Conservation (phyloP, 2,888 invertebrate species). For the Pristionchus maxplancki region DNA sequence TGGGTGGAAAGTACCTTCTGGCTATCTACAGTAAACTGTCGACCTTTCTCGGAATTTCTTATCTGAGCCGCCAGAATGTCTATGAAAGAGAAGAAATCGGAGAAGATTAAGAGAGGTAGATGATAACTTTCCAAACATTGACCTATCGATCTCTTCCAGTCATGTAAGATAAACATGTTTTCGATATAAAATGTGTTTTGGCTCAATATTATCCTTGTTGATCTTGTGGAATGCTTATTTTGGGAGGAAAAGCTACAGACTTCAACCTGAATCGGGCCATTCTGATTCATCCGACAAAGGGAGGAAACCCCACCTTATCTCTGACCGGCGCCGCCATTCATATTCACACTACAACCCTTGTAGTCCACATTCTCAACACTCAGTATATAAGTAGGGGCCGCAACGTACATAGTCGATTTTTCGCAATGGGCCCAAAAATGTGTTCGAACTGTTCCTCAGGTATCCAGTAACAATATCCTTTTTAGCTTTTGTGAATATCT, state of each 20-base stretch:
- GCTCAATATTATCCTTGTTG: too few relatives aligned
- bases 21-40: too few relatives aligned
- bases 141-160: not conserved
- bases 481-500: too few relatives aligned
- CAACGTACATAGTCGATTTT: too few relatives aligned
- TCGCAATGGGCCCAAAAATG: too few relatives aligned
- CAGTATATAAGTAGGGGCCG: too few relatives aligned
- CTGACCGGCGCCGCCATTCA: not conserved
- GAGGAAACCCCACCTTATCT: slow-evolving; percentile 11
- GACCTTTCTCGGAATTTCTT: not conserved
- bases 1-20: too few relatives aligned
- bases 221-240: too few relatives aligned
- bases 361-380: not conserved
- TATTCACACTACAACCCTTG: slow-evolving; percentile 12
- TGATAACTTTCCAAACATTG: not conserved
- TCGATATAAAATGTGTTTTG: too few relatives aligned
- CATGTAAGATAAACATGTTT: too few relatives aligned
- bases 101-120: not conserved
- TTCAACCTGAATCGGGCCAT: not conserved
- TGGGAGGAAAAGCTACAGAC: not conserved
- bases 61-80: not conserved
- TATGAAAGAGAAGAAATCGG: not conserved
- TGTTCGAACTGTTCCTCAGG: not conserved
- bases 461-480: too few relatives aligned
- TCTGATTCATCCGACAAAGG: slow-evolving; percentile 14